phyloP scores from a whole-genome alignment of 2,797 vertebrate genomes.

The Smutsia temminckii region DNA sequence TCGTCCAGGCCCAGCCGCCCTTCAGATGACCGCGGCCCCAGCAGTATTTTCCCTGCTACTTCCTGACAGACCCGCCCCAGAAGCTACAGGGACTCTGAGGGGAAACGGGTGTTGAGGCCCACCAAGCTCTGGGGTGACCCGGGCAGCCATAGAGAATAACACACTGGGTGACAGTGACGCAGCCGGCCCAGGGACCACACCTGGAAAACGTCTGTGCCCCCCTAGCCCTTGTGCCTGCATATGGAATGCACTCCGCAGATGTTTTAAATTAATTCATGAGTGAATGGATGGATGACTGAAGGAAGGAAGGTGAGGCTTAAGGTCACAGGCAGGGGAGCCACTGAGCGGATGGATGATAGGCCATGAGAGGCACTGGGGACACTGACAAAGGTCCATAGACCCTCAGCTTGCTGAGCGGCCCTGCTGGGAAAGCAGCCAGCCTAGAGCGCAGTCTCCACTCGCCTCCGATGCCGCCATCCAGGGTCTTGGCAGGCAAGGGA shows the following conservation, averaged over 20 bases:
- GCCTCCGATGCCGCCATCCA: background rate
- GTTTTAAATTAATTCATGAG: background rate
- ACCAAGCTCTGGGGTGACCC: too few species aligned
- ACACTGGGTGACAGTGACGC: background rate
- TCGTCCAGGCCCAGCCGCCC: background rate
- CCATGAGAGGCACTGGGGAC: background rate
- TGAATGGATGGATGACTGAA: background rate
- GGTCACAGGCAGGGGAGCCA: background rate
- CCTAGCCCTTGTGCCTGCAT: background rate
- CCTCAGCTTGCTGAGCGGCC: background rate
- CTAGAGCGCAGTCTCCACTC: background rate
- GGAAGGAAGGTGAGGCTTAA: background rate
- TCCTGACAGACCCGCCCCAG: background rate
- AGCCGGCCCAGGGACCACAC: too few species aligned
- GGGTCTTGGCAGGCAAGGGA: background rate
- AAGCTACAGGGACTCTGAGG: background rate
- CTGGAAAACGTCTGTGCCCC: fast-evolving
- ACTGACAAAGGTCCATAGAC: background rate
- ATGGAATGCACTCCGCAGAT: background rate
- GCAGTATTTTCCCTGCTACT: background rate
- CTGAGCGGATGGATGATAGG: background rate
- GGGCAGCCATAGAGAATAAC: background rate
- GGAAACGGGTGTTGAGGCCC: background rate
- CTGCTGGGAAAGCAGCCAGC: background rate
- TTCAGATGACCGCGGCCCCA: background rate